Base-by-base conservation (phyloP, 2,888 invertebrate genomes). In the Tenthredo distinguenda region DNA sequence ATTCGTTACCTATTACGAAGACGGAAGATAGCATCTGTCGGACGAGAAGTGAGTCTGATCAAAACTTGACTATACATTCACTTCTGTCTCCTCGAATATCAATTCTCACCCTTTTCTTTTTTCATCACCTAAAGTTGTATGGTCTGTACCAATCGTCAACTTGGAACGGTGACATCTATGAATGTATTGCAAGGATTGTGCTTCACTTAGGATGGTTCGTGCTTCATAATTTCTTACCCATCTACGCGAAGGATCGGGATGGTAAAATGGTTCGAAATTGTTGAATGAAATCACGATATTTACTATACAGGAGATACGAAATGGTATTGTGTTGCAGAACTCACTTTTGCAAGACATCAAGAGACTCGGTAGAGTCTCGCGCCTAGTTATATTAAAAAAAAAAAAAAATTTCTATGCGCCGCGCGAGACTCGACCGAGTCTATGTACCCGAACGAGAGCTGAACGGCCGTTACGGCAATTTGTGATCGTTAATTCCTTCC, bases 111-210 rank as follows among this genome's bases (percentile, higher is more conserved):
- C 2, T 10, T 1, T 47, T 47, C 10, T 50, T 26, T 10, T 37
- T 40, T 4, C n/a, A 62, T 10, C 37, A n/a, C 15, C 10, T 26
- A 12, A 15, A 77, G 77, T 31, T 77, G n/a, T 37, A 18, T 77
- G 34, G 9, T 34, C 34, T 77, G 9, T n/a, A 21, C 37, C 21
- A 62, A 40, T 81, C 15, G 18, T 81, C 81, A 21, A 81, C 58
- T 40, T 81, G 81, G 81, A 34, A 18, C 7, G 81, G 81, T 43
- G 62, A 81, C 40, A 62, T 81, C 12, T 81, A 3, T 18, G 81
- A 62, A 62, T 62, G 58, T 21, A 21, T 81, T 40, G 62, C 37
- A 40, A 18, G 81, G 62, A 62, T 62, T 1, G 15, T 62, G 6
- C 0, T 21, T 21, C 31, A 40, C 81, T 7, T 21, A 40, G 34